Evolutionary conservation across 2,888 invertebrate species (phyloP).

Genomic region (Branchinecta sandiegonensis): DNA sequence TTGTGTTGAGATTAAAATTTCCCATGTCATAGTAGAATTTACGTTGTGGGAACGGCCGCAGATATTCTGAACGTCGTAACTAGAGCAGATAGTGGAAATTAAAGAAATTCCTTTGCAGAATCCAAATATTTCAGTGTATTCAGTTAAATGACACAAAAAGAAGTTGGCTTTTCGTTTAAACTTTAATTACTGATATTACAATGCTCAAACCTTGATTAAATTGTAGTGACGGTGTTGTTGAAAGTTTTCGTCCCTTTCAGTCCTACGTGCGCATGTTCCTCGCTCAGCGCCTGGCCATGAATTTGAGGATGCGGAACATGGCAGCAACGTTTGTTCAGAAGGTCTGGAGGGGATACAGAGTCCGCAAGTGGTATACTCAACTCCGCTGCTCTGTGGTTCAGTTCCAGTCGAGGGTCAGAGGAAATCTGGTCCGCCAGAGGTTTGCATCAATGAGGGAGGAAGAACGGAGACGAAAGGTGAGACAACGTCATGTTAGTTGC

Average conservation of each 20-base stretch:
- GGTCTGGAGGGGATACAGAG: slow-evolving; percentile 55
- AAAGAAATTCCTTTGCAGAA: too few species aligned
- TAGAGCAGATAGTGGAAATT: too few species aligned
- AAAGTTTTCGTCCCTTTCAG: slow-evolving; percentile 34
- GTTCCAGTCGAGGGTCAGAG: slow-evolving; percentile 59
- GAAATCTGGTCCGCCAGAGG: slow-evolving; percentile 45
- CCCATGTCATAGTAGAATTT: too few species aligned
- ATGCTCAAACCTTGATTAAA: too few species aligned
- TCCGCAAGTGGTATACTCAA: slow-evolving; percentile 50
- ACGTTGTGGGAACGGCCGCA: too few species aligned
- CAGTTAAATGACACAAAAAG: too few species aligned
- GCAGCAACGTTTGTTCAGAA: slow-evolving; percentile 55
- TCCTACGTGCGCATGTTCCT: slow-evolving; percentile 50
- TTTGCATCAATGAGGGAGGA: background rate
- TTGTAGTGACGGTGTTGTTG: too few species aligned
- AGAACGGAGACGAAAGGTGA: background rate
- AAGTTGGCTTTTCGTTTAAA: too few species aligned
- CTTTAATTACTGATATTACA: too few species aligned
- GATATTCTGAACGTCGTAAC: too few species aligned
- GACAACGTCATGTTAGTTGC: background rate
- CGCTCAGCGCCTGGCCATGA: slow-evolving; percentile 41
- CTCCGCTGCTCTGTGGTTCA: slow-evolving; percentile 44
- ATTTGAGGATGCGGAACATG: slow-evolving; percentile 33
- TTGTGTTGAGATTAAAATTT: too few species aligned
- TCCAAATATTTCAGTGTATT: too few species aligned